Base-by-base conservation (phyloP, 2,113 vertebrate species). In the Carassius gibelio region DNA sequence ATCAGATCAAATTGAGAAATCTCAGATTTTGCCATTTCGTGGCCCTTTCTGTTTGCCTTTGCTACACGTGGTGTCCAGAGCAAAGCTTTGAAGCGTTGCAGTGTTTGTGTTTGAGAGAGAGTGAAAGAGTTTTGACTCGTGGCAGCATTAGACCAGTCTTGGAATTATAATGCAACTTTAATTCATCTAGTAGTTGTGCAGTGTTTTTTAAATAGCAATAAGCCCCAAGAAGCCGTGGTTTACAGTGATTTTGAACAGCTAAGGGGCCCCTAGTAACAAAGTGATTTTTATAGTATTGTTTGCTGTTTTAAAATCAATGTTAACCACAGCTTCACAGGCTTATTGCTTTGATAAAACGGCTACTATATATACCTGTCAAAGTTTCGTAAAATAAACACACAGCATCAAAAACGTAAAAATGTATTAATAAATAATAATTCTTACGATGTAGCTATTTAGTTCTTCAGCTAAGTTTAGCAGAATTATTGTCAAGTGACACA, bases 1-100 rank as follows among this genome's bases (percentile, higher is more conserved):
- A 34, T 8, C 15, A 36, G 34, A 34, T 68, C 14, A 2, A 68
- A 36, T 34, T 36, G 30, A 30, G 30, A 30, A 30, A 75, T 34
- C 5, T 61, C 36, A 90, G 87, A 91, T 87, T 80, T 88, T 90
- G 90, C 89, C 84, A 89, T 86, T 55, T 55, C 14, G 15, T 90
- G 88, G 89, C 87, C 79, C 45, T 82, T 84, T 64, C 81, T 91
- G 90, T 93, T 93, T 92, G 86, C 84, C 84, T 75, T 93, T 88
- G 79, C 88, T 85, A 91, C 90, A 90, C 42, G 38, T 84, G 52
- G 80, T 61, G 90, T 94, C 90, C 93, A 90, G 86, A 85, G 87
- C 85, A 57, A 64, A 81, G 34, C 71, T 21, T 62, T 91, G 84
- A 93, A 89, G 89, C 83, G 1, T 79, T 36, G 1, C 8, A 9